Evolutionary conservation across 2,113 vertebrate species (phyloP).

Genomic region (Rhinolophus sinicus): DNA sequence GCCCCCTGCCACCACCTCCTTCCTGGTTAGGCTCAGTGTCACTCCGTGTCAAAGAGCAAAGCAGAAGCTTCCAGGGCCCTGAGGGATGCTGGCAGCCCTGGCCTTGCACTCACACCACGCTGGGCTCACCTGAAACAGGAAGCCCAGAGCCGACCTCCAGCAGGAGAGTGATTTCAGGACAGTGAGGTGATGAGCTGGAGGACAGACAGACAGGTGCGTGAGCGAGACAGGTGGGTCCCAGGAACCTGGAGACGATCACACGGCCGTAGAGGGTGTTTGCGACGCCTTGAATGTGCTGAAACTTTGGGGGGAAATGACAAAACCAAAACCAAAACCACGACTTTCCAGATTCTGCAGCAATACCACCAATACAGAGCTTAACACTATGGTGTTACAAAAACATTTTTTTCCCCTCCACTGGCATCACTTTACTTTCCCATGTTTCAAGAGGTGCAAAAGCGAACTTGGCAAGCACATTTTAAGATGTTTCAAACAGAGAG

Average conservation of each 20-base stretch:
- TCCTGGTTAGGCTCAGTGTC: accelerated
- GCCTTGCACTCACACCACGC: accelerated
- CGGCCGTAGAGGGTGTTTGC: accelerated
- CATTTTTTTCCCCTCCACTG: accelerated
- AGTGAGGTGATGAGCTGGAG: background rate
- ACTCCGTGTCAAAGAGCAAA: background rate
- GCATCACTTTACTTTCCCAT: accelerated
- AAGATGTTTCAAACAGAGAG: background rate
- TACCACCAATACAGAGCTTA: accelerated
- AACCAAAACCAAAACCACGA: background rate
- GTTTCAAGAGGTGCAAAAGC: background rate
- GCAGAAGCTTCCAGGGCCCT: accelerated
- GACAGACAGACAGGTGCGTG: accelerated
- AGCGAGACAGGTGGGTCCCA: accelerated
- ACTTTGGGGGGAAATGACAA: no score
- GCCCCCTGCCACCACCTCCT: background rate
- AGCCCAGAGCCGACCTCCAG: background rate
- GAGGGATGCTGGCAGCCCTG: accelerated
- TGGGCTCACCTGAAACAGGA: background rate
- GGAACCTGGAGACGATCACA: background rate
- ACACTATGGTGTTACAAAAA: accelerated
- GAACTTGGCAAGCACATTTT: background rate
- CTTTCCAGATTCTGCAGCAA: background rate
- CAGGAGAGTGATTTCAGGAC: accelerated
- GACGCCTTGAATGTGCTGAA: accelerated